Evolutionary conservation across 2,888 invertebrate genomes (phyloP).

Genomic region (Tetranychus truncatus): DNA sequence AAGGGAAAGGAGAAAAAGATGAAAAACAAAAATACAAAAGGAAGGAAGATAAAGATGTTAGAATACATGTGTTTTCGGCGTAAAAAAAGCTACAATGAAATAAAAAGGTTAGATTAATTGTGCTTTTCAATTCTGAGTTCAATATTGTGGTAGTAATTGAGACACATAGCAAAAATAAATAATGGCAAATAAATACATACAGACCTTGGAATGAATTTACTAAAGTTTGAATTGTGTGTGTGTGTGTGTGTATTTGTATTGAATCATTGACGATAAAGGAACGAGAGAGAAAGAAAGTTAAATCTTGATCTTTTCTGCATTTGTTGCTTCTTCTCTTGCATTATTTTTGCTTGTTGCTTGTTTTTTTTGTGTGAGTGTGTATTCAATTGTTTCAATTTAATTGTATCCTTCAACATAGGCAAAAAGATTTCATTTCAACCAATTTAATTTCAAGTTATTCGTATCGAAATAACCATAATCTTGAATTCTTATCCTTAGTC

Average conservation of each 20-base stretch:
- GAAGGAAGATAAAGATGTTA: too few species aligned
- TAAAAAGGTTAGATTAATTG: too few species aligned
- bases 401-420: neutral
- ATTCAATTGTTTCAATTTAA: neutral
- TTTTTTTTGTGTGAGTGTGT: neutral
- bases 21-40: too few species aligned
- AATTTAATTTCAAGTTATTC: neutral
- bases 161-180: neutral
- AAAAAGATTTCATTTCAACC: neutral
- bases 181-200: neutral
- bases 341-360: too few species aligned
- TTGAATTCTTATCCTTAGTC: conserved; percentile 31
- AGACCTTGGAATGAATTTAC: neutral
- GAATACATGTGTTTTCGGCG: too few species aligned
- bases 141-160: neutral
- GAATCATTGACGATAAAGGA: neutral
- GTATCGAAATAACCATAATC: neutral
- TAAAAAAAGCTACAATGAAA: too few species aligned
- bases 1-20: too few species aligned
- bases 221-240: neutral
- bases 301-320: too few species aligned
- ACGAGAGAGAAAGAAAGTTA: neutral
- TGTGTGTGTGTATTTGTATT: neutral
- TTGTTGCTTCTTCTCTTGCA: too few species aligned
- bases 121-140: too few species aligned